phyloP scores from a whole-genome alignment of 2,113 vertebrate species.

The Argyrosomus japonicus region DNA sequence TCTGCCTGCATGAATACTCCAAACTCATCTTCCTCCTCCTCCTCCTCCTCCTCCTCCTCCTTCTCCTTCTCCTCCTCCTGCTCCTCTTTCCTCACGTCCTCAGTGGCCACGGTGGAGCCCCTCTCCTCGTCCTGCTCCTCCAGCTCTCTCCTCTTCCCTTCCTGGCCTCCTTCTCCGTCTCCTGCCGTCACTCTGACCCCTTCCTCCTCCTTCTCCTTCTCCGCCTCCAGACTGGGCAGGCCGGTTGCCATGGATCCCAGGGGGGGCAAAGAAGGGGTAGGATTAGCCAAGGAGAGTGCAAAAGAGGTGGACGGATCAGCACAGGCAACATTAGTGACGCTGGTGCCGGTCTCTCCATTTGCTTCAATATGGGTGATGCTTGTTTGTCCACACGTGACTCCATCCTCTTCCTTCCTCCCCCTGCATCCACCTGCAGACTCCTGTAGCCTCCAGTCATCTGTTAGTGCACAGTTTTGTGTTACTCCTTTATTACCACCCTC shows the following conservation, averaged over 20 bases:
- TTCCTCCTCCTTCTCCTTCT: constrained; percentile 35
- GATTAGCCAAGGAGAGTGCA: constrained; percentile 66
- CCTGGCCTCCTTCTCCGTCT: constrained; percentile 46
- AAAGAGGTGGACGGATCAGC: constrained; percentile 47
- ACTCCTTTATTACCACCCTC: neutral
- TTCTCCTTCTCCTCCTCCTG: too few species aligned
- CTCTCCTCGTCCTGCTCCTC: constrained; percentile 44
- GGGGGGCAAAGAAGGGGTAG: constrained; percentile 62
- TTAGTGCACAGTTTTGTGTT: neutral
- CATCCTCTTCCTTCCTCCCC: neutral
- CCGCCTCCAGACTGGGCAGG: constrained; percentile 57
- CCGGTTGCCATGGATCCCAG: constrained; percentile 77
- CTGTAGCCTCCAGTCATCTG: constrained; percentile 2
- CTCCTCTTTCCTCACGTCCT: constrained; percentile 45
- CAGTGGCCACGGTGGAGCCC: constrained; percentile 58
- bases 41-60: constrained; percentile 50
- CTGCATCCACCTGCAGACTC: constrained; percentile 9
- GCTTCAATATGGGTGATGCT: neutral
- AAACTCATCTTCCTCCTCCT: constrained; percentile 83
- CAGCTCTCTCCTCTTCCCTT: constrained; percentile 50
- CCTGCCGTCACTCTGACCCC: neutral
- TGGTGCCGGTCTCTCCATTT: neutral
- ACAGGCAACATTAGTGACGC: constrained; percentile 7
- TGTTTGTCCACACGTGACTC: constrained; percentile 24
- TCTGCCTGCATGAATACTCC: constrained; percentile 85